Evolutionary conservation across 1,140 invertebrate species (phyloP).

Genomic region (Zeugodacus cucurbitae): DNA sequence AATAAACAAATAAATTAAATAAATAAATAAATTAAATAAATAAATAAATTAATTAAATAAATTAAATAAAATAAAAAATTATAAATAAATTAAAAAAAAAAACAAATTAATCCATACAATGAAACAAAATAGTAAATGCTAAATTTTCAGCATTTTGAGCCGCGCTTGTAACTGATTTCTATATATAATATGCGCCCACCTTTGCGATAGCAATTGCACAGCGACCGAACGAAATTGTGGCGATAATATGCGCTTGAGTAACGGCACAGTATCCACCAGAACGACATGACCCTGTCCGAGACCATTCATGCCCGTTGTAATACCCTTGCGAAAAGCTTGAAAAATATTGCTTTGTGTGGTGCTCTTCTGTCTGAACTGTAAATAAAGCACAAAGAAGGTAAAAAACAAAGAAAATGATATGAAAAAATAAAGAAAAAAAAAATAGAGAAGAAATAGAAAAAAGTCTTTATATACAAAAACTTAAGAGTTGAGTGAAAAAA

Average conservation of each 20-base stretch:
- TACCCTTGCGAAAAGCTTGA: slow-evolving; percentile 72
- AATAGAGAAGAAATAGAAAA: background rate
- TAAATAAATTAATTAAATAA: too few species aligned
- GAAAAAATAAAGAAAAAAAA: background rate
- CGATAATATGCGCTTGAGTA: slow-evolving; percentile 79
- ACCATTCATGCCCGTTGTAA: slow-evolving; percentile 71
- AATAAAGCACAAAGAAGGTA: background rate
- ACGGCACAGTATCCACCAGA: slow-evolving; percentile 79
- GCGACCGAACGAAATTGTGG: slow-evolving; percentile 83
- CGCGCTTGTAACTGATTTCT: too few species aligned
- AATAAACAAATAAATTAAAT: background rate
- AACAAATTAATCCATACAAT: too few species aligned
- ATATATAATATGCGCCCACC: slow-evolving; percentile 43
- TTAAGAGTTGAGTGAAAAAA: background rate
- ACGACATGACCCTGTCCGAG: slow-evolving; percentile 70
- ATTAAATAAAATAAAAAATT: too few species aligned
- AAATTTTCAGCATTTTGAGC: too few species aligned
- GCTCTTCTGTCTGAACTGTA: slow-evolving; percentile 71
- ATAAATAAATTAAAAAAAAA: too few species aligned
- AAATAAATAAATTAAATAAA: too few species aligned
- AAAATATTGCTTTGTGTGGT: slow-evolving; percentile 71
- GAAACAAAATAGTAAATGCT: too few species aligned
- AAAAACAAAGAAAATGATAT: background rate
- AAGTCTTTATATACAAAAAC: background rate
- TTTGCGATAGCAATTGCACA: slow-evolving; percentile 62